These are phyloP conservation scores for Crepidodera aurea DNA, from an alignment of 2,888 invertebrate genomes.

Conservation along the genomic window DNA sequence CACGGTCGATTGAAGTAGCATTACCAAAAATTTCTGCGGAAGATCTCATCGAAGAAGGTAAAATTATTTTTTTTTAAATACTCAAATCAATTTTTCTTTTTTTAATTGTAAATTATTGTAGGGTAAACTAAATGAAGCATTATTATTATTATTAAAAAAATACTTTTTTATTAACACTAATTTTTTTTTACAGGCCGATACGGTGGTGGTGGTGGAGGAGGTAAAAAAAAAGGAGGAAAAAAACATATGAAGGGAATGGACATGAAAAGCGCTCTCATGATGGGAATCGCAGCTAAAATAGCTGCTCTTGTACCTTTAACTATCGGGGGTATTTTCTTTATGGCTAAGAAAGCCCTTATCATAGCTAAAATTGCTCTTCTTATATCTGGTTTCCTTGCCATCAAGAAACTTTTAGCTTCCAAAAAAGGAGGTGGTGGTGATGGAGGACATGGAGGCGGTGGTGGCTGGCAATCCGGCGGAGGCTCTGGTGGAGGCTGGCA, in stretches of 20 bases:
- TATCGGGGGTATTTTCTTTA: constrained; percentile 79
- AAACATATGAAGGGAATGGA: constrained; percentile 67
- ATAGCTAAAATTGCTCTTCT: constrained; percentile 80
- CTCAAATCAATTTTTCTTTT: no score
- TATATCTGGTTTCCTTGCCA: constrained; percentile 79
- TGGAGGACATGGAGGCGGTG: constrained; percentile 62
- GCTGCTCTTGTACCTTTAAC: constrained; percentile 81
- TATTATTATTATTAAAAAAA: no score
- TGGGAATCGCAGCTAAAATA: constrained; percentile 86
- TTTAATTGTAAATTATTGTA: no score
- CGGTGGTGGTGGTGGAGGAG: constrained; percentile 20
- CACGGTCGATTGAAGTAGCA: constrained; percentile 78
- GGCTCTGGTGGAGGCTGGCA: no score
- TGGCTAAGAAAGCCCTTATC: constrained; percentile 87
- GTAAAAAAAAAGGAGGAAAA: constrained; percentile 58
- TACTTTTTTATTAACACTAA: no score
- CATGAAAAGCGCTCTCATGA: constrained; percentile 92
- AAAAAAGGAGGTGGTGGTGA: constrained; percentile 68
- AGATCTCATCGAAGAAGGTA: constrained; percentile 79
- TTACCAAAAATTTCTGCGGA: constrained; percentile 71
- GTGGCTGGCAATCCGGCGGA: constrained; percentile 61
- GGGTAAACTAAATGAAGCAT: no score
- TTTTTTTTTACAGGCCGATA: constrained; percentile 41
- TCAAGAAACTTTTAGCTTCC: constrained; percentile 80
- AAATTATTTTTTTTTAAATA: no score